phyloP scores from a whole-genome alignment of 2,113 vertebrate species.

The Pelmatolapia mariae region DNA sequence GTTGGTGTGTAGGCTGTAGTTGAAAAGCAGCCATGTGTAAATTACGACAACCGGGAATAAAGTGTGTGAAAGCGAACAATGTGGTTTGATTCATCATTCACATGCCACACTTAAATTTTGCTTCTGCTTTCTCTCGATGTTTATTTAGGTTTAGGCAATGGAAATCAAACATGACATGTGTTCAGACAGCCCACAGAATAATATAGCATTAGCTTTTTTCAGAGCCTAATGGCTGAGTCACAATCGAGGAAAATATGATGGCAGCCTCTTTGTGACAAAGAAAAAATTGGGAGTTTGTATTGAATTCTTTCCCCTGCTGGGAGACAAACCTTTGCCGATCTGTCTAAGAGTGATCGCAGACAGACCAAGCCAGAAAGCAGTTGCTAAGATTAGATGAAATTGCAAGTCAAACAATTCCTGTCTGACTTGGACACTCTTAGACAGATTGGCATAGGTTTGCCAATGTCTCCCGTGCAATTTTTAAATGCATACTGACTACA shows the following conservation, averaged over 20 bases:
- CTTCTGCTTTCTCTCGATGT: not conserved
- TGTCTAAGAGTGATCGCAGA: rapidly evolving
- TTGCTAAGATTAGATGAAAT: not conserved
- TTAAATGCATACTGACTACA: not conserved
- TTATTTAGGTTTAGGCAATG: not conserved
- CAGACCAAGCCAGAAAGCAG: not conserved
- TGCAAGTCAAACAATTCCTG: not conserved
- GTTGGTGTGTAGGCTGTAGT: not conserved
- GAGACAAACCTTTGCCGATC: rapidly evolving
- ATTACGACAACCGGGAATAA: not conserved
- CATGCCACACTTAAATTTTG: not conserved
- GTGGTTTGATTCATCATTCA: not conserved
- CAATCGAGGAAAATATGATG: not conserved
- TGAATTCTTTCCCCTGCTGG: not conserved
- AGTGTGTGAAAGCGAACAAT: not conserved
- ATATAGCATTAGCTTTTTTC: not conserved
- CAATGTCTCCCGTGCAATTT: not conserved
- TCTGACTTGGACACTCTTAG: not conserved
- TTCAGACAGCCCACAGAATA: not conserved
- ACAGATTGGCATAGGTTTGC: not conserved
- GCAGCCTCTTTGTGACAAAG: not conserved
- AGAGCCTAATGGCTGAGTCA: not conserved
- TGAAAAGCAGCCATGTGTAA: not conserved
- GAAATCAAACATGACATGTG: rapidly evolving
- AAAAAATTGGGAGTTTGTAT: not conserved